Base-by-base conservation (phyloP, 92 coral and sea anemone species). In the Montipora capitata region DNA sequence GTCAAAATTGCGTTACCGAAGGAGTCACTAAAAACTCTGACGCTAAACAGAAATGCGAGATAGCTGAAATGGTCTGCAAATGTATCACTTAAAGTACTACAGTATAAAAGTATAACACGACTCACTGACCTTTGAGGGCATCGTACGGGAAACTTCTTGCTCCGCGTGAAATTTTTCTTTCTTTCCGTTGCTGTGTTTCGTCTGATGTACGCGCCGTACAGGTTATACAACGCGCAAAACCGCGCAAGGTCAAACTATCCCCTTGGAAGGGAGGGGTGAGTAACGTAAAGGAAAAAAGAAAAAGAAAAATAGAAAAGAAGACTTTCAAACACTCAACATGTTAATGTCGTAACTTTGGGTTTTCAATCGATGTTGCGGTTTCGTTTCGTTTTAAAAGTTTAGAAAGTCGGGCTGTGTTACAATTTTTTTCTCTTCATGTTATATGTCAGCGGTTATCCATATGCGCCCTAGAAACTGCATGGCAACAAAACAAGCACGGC, bases 401-500 rank as follows among this genome's bases (percentile, higher is more conserved):
- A 27, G 35, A 27, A 27, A 27, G 35, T 27, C 35, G 35, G 35
- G 35, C 35, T 27, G 35, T 27, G 35, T 27, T 27, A 2, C 38
- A 4, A n/a, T 3, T 62, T 18, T 52, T 63, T 51, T 40, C 49
- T 75, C 40, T 65, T 12, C 15, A 68, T 5, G 5, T 27, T 49
- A 7, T 17, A 40, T 77, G 66, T 61, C 79, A 83, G 87, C 79
- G 80, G 80, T 57, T 72, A 7, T 10, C 15, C 71, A 14, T 13
- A 40, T 14, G 70, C 27, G 44, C 72, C 79, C 17, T 83, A 42
- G 80, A 10, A 78, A 72, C 80, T 72, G 79, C 87, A 83, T 83
- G 87, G 87, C 87, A 83, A 83, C 87, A 83, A 52, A 83, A 83
- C 80, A 83, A 70, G 71, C 17, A 18, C 51, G 87, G 80, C 87